Evolutionary conservation across 2,113 vertebrate species (phyloP), one percentile per base, ranked within the genome.

Genomic region (Tachysurus vachellii): DNA sequence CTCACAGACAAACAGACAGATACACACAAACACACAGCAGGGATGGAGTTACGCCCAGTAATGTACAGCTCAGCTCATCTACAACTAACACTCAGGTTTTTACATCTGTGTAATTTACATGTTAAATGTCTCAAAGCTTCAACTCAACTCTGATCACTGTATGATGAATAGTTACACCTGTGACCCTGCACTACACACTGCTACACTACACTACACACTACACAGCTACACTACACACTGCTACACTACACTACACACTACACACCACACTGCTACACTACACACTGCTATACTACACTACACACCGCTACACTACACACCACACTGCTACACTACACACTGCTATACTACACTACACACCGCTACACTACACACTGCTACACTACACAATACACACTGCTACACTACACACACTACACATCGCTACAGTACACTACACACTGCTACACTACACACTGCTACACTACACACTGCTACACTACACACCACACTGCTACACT

Each of bases 41-140:
- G 57, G 42, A 86, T 57, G 85, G 57, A 79, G 54, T 85, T 31
- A 76, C 21, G 56, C 73, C 81, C 71, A 80, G 77, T 70, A 59
- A 81, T 36, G 31, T 54, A 66, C 44, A 56, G 21, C 42, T 31
- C 44, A 66, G 14, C 13, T 83, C 44, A 84, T 53, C 68, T 79
- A 6, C 14, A 77, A 13, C 8, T 47, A n/a, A 53, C 50, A 53
- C 14, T 14, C 3, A 2, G 47, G 2, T 47, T 50, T 26, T 47
- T 26, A 75, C 10, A 50, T 1, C 8, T 47, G 1, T 23, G 12
- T 11, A 26, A 76, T 47, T 2, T 26, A 21, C 14, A 17, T 50
- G 19, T 47, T 26, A 47, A 71, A 71, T 21, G 8, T 42, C 17
- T 56, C 5, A 13, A 80, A 79, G 56, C 17, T 50, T 56, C 9